Base-by-base conservation (phyloP, 2,888 invertebrate species). In the Dasysyrphus tricinctus region DNA sequence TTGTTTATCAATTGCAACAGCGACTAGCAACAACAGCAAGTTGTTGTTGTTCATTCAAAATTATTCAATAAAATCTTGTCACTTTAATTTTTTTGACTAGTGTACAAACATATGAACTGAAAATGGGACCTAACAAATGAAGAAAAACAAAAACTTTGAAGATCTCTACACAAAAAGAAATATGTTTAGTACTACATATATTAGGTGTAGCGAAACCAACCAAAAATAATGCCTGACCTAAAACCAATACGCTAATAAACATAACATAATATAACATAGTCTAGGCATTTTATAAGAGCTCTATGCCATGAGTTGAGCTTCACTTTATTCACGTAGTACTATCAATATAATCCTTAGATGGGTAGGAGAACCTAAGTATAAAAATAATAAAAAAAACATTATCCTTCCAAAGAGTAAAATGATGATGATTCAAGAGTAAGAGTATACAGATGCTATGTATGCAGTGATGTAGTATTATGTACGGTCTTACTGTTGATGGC, bases 361-460 rank as follows among this genome's bases (percentile, higher is more conserved):
- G 79, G n/a, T n/a, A n/a, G n/a, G n/a, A n/a, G n/a, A n/a, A n/a
- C n/a, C 67, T 74, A 63, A 74, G 74, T n/a, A n/a, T 70, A 74
- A 74, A 78, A 74, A 83, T 70, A 83, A 83, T 83, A 79, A 83
- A 79, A 83, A 83, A 70, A 74, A 19, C 11, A 74, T 79, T 83
- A 79, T 83, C 70, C 61, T 63, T 61, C 56, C 59, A 70, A 61
- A 59, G 42, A 74, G 67, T 49, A 54, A 44, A 34, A 47, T 57
- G 42, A 29, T 65, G 44, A 56, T 77, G 37, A 61, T 11, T 47
- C n/a, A 7, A 54, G 54, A 54, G 47, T 56, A 11, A n/a, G n/a
- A n/a, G n/a, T n/a, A 8, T 11, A 11, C 63, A 32, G 29, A 11
- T 59, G 32, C 14, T 39, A 47, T 44, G 19, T 51, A 4, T 39